Evolutionary conservation across 2,113 vertebrate genomes (phyloP), one percentile per base, ranked within the genome.

Genomic region (Hassar affinis): DNA sequence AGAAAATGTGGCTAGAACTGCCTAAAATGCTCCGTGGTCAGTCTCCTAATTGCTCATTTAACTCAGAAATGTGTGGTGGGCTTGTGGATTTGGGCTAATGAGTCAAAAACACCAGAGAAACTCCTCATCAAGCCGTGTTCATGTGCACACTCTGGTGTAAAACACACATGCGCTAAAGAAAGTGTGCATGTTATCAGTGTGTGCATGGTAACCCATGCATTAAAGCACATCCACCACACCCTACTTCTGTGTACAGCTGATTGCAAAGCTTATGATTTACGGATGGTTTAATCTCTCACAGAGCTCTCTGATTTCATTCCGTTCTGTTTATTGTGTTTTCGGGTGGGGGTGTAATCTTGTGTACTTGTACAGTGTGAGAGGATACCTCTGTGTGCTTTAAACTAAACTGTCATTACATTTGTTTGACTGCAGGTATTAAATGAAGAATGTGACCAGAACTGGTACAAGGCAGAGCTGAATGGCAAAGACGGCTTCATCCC

Each of bases 401-500:
- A 47, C 54, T 82, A 74, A 74, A 12, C 54, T 12, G 5, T 30
- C n/a, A 33, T 49, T 6, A 45, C 25, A 2, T 17, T 57, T 68
- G 20, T 81, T 83, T 88, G 18, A 79, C 84, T 79, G 11, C 89
- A 99, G 97, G 98, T 99, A 93, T 97, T 99, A 95, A 99, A 99
- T 92, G 97, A 99, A 95, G 97, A 83, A 72, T 89, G 86, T 56
- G 88, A 89, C 79, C 77, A 86, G 78, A 87, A 84, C 79, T 75
- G 85, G 98, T 99, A 99, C 94, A 99, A 99, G 90, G 97, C 98
- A 89, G 98, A 99, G 83, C 95, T 98, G 84, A 97, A 97, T 4
- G 97, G 98, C 85, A 98, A 98, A 91, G 98, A 99, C 0, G 97
- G 98, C 90, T 99, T 99, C 93, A 98, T 99, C 87, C 98, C 97